Evolutionary conservation across 2,797 vertebrate genomes (phyloP), one percentile per base, ranked within the genome.

Genomic region (Bovichtus variegatus): DNA sequence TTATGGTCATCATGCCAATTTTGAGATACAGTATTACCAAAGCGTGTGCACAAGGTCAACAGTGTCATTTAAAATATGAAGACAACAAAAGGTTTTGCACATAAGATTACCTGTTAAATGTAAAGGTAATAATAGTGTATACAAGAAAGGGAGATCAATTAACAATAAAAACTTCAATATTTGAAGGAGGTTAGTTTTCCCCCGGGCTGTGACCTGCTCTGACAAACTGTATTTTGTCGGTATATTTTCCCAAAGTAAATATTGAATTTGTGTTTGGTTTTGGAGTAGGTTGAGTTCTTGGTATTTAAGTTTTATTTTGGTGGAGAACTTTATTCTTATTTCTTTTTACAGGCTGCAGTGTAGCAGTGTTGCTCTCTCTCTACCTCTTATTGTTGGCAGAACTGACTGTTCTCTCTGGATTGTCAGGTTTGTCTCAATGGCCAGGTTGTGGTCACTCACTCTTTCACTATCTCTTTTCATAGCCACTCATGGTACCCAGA

Each of bases 151-250:
- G 6, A 44, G 23, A 43, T 9, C 2, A 12, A 7, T n/a, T n/a
- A 9, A 43, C 23, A 31, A 18, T 54, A n/a, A 50, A 51, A 27
- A 9, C 5, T 58, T 63, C 41, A 4, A 62, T 36, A 47, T 38
- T n/a, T 46, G 21, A 44, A 19, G 21, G 21, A 58, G 44, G 51
- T 41, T 11, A 16, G 31, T 74, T 77, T 36, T 49, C 71, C 58
- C 65, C 62, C 71, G 55, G 66, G 57, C 46, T 41, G 6, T 58
- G 47, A 64, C 64, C 66, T 60, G 58, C 71, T 49, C 58, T 71
- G 55, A 80, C 60, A 21, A 8, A 6, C 29, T 72, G 18, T n/a
- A 61, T 76, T 71, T 76, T 50, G 19, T 57, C 36, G 58, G 50
- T 46, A 25, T 62, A 60, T 46, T 29, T 27, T 47, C 50, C 51